Evolutionary conservation across 92 coral and sea anemone species (phyloP), one percentile per base, ranked within the genome.

Genomic region (Palythoa grandis): DNA sequence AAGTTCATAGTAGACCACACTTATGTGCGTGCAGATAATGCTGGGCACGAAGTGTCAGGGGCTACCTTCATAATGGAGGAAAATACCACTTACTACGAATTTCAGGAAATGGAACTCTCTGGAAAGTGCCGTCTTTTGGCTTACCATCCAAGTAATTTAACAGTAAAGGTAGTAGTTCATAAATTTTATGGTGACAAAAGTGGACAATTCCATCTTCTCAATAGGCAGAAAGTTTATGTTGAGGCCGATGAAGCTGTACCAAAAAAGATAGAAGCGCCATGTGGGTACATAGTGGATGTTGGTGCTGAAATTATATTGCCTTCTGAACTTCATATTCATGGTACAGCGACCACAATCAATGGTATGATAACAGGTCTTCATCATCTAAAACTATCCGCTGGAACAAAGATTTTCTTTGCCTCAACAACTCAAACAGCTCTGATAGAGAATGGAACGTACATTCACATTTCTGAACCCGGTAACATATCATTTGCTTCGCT

Each of bases 41-140:
- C 90, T 16, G 94, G 94, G 17, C 65, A 63, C 74, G 56, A 76
- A 65, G 94, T 85, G 29, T 61, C 60, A 38, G 94, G 94, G 12
- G 94, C 94, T 37, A 85, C 94, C 35, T 79, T 91, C 87, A 39
- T 91, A 4, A 91, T 91, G 94, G 94, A 91, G 60, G 88, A 91
- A 76, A 84, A 86, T 43, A 83, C 89, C 17, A 85, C 89, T 1
- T 77, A 79, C 79, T 91, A 91, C 84, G 94, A 91, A 48, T 91
- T 91, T 58, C 84, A 88, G 70, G 94, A 91, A 76, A 91, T 91
- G 91, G 91, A 77, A 71, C 77, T 91, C 5, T 88, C 94, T 22
- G 94, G 94, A 60, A 25, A 79, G 8, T 88, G 91, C 56, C 78
- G 94, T 79, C 74, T 91, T 1, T 86, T 91, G 50, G 91, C 82